Base-by-base conservation (phyloP, 1,140 invertebrate genomes). In the Thereuonema tuberculata region DNA sequence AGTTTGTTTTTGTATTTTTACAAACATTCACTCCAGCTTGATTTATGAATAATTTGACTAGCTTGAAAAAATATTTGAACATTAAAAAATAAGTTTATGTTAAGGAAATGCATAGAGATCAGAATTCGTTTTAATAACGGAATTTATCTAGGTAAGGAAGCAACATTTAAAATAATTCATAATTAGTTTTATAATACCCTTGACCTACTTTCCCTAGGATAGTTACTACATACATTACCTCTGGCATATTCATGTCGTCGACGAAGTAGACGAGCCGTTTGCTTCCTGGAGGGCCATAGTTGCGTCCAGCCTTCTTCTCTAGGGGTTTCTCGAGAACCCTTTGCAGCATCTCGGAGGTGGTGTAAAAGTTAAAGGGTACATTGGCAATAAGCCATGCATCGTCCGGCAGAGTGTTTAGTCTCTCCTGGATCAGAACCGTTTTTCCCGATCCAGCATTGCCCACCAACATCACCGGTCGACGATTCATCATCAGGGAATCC, bases 231-330 rank as follows among this genome's bases (percentile, higher is more conserved):
- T n/a, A n/a, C n/a, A n/a, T 63, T 67, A 92, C 92, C 79, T 95
- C 90, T 17, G 93, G 93, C 93, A 97, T 97, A 70, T 98, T 98
- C 84, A 97, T 87, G 68, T 98, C 93, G 70, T 97, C 94, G 60
- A 97, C 86, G 72, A 97, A 98, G 71, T 96, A 97, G 61, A 97
- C 84, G n/a, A 98, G 75, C 0, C 84, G 87, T 73, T 95, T 94
- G 66, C 84, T 93, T 31, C 93, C 92, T 1, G 92, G 92, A 21
- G 94, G 94, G 2, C 92, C 94, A 68, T 87, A 98, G 76, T 94
- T 96, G 65, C 90, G 79, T 2, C 93, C 93, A 47, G 93, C 93
- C 75, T 97, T 97, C 75, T 97, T 97, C 71, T 97, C 94, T 47
- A 98, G 69, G 17, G 92, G 89, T 72, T 92, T 93, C 68, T 98